A percentile compares a stretch with the other conserved stretches of the same genome.
These are phyloP conservation scores for Sminthurinus aureus DNA, from an alignment of 2,888 invertebrate genomes.

Conservation along the genomic window DNA sequence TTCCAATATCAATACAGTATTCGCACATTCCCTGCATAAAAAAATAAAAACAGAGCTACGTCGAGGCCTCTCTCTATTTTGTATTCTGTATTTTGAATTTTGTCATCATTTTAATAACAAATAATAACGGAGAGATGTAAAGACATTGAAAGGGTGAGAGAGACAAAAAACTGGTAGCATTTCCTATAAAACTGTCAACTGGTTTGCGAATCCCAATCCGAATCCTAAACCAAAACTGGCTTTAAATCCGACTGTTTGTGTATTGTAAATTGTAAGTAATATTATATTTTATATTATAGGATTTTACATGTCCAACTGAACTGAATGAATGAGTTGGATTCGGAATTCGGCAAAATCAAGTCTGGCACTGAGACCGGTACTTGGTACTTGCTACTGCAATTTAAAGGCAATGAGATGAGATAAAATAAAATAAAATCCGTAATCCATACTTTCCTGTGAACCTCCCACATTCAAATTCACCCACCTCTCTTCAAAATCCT, in stretches of 20 bases:
- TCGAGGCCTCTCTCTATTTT: too few relatives aligned
- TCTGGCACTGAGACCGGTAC: not conserved
- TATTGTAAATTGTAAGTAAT: not conserved
- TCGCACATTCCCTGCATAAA: too few relatives aligned
- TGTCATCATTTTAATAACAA: too few relatives aligned
- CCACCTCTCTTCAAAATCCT: too few relatives aligned
- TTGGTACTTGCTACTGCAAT: too few relatives aligned
- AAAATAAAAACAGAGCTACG: too few relatives aligned
- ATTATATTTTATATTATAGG: too few relatives aligned
- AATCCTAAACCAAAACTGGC: not conserved
- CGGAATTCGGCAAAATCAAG: too few relatives aligned
- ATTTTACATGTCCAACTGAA: too few relatives aligned
- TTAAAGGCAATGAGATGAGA: not conserved
- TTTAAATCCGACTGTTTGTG: too few relatives aligned
- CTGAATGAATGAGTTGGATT: not conserved
- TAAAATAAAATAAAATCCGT: not conserved
- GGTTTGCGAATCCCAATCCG: not conserved
- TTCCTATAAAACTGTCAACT: slow-evolving; percentile 19
- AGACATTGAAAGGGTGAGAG: not conserved
- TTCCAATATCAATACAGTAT: too few relatives aligned
- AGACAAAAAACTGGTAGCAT: not conserved
- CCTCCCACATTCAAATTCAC: not conserved
- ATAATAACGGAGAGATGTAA: not conserved
- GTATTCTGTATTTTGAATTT: too few relatives aligned
- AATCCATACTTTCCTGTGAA: not conserved